Evolutionary conservation across 2,888 invertebrate genomes (phyloP), one percentile per base, ranked within the genome.

Genomic region (Mamestra brassicae): DNA sequence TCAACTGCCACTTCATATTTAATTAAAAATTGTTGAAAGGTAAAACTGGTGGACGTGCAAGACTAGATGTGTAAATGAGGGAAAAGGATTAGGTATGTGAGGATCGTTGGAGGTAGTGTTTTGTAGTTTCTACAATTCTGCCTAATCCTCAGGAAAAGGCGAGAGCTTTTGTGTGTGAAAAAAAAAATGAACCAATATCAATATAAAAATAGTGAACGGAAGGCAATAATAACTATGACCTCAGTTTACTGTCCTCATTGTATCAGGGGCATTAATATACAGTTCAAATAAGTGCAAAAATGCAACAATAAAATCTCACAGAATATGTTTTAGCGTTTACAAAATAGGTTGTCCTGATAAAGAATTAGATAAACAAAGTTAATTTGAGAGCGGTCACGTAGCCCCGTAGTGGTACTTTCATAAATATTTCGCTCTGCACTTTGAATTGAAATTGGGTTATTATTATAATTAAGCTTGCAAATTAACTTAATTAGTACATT

Each of bases 361-460:
- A 66, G 60, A 75, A 74, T 71, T 66, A 73, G 62, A 81, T 75
- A 78, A 81, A 77, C 76, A 81, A 83, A 80, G 69, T 73, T 78
- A 76, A 88, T 85, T 86, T 81, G 73, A 83, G 83, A 83, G 72
- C 76, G 83, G 83, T 80, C 80, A 83, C 85, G 85, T 83, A 76
- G 55, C 62, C 17, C 54, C 64, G 72, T 77, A 78, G 69, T 76
- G 64, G 74, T 62, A 60, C 65, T 81, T 75, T 71, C 74, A 76
- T 74, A 73, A 84, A 88, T 83, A 86, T 81, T 78, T 76, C 68
- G 72, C 69, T 76, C 42, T 78, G 73, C 80, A 83, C 70, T 83
- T 76, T 76, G 86, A 90, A 90, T 89, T 86, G 84, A 79, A 89
- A 89, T 88, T 71, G 85, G 76, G 68, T 79, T 87, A 88, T 88